These are phyloP conservation scores for Athalia rosae DNA, from an alignment of 2,888 invertebrate genomes.

Conservation along the genomic window DNA sequence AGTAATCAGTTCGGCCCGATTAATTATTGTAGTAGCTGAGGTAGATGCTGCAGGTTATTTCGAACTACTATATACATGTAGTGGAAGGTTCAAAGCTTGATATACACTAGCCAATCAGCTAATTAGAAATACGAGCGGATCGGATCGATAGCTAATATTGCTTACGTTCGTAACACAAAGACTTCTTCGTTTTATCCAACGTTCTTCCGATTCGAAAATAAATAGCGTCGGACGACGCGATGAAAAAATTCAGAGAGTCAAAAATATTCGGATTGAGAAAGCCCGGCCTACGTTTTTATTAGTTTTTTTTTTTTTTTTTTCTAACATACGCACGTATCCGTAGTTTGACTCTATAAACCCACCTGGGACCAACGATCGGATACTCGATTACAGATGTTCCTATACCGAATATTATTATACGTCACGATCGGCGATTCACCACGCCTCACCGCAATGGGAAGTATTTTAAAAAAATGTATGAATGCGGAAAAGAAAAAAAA, in stretches of 20 bases:
- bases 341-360: slow-evolving; percentile 1
- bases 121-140: slow-evolving; percentile 3
- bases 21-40: slow-evolving; percentile 4
- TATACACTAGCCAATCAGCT: not conserved
- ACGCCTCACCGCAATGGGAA: not conserved
- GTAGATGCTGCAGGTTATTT: slow-evolving; percentile 15
- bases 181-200: no score
- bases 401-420: not conserved
- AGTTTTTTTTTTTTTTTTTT: not conserved
- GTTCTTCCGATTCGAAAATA: no score
- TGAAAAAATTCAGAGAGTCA: no score
- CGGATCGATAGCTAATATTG: not conserved
- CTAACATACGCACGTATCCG: not conserved
- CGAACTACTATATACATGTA: not conserved
- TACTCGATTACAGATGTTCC: slow-evolving; percentile 31
- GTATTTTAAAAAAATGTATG: not conserved
- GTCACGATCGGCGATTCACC: slow-evolving; percentile 28
- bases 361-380: slow-evolving; percentile 16
- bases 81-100: not conserved
- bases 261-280: no score
- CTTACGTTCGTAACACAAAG: not conserved
- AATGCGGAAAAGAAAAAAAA: not conserved
- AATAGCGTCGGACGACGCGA: no score
- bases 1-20: slow-evolving; percentile 4
- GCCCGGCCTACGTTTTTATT: not conserved